phyloP scores from a whole-genome alignment of 1,140 invertebrate genomes.

The Zaprionus tsacasi region DNA sequence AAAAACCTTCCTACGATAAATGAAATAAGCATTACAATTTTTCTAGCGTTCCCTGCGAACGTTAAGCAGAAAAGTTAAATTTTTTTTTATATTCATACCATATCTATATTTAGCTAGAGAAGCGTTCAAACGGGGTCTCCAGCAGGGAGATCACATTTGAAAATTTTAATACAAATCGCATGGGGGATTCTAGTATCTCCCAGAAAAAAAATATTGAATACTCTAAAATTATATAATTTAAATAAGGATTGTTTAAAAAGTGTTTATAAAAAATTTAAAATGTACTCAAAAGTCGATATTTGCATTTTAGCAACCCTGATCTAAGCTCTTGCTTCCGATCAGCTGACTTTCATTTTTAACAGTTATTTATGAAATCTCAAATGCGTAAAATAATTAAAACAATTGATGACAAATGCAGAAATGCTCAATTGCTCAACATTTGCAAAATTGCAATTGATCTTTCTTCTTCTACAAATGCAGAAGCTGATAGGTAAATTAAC shows the following conservation, averaged over 20 bases:
- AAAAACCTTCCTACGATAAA: conserved; percentile 65
- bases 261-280: too few species aligned
- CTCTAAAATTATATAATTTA: too few species aligned
- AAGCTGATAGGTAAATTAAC: conserved; percentile 33
- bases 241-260: too few species aligned
- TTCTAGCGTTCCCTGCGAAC: conserved; percentile 14
- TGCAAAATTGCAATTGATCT: conserved; percentile 25
- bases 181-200: neutral
- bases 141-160: conserved; percentile 4
- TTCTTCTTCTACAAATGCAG: conserved; percentile 16
- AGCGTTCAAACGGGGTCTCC: conserved; percentile 3
- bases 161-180: conserved; percentile 2
- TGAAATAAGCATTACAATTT: conserved; percentile 45
- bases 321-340: neutral
- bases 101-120: conserved; percentile 36
- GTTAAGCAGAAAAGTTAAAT: conserved; percentile 11
- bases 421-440: conserved; percentile 37
- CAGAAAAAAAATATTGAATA: too few species aligned
- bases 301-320: neutral
- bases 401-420: conserved; percentile 32
- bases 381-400: conserved; percentile 21
- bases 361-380: conserved; percentile 24
- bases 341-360: conserved; percentile 18
- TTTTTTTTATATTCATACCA: conserved; percentile 11
- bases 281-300: neutral